These are phyloP conservation scores for Seriola aureovittata DNA, from an alignment of 2,113 vertebrate species.

Conservation along the genomic window DNA sequence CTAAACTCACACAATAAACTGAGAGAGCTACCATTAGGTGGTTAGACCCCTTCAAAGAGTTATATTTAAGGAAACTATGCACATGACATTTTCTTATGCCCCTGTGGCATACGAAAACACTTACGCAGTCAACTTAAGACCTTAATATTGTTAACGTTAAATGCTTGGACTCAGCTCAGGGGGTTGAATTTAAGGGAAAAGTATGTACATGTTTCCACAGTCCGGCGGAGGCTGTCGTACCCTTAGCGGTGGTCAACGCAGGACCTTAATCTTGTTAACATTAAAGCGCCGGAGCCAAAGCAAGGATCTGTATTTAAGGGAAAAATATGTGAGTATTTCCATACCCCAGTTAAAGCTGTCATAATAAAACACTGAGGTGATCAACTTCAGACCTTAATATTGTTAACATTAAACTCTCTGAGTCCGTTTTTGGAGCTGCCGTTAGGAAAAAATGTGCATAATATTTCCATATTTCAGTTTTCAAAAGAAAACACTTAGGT, in stretches of 20 bases:
- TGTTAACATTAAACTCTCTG: constrained; percentile 56
- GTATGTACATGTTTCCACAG: constrained; percentile 62
- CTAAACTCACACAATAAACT: constrained; percentile 46
- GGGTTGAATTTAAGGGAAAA: constrained; percentile 44
- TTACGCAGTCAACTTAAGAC: constrained; percentile 54
- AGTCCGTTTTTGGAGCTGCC: constrained; percentile 25
- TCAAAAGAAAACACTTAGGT: constrained; percentile 49
- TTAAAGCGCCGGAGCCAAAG: constrained; percentile 36
- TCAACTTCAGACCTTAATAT: constrained; percentile 64
- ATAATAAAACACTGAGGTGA: constrained; percentile 72
- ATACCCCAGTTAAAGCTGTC: constrained; percentile 67
- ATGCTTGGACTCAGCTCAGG: constrained; percentile 41
- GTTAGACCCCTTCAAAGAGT: constrained; percentile 44
- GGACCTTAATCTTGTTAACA: constrained; percentile 68
- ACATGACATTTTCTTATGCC: constrained; percentile 60
- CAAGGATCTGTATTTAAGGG: constrained; percentile 37
- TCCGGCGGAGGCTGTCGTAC: constrained; percentile 31
- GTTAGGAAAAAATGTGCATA: constrained; percentile 41
- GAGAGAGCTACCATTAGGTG: constrained; percentile 28
- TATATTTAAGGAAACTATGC: constrained; percentile 51
- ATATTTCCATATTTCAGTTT: constrained; percentile 67
- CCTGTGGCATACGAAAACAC: constrained; percentile 59
- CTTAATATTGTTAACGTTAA: constrained; percentile 62
- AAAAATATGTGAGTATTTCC: constrained; percentile 70
- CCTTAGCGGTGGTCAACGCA: constrained; percentile 50